Evolutionary conservation across 2,888 invertebrate species (phyloP), one percentile per base, ranked within the genome.

Genomic region (Scaptomyza caliginosa): DNA sequence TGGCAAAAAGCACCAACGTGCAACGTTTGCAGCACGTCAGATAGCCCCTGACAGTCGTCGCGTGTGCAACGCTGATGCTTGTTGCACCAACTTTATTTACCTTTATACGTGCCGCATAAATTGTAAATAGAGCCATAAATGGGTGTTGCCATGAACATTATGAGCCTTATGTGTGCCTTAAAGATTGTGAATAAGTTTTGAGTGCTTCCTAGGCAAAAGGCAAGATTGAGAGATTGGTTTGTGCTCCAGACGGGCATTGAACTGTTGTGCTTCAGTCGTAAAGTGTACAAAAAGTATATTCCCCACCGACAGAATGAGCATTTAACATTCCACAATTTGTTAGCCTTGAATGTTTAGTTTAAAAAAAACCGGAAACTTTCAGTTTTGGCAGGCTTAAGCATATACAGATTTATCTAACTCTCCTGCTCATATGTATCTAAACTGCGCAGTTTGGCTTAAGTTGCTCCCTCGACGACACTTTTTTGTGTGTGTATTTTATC

Each of bases 391-490:
- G 50, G 28, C 48, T 26, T 7, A 55, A 26, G 5, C 40, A 48
- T 26, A 13, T 13, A n/a, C 24, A 49, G 45, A 46, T 51, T 43
- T 45, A 54, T 48, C 21, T 19, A 11, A 39, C 23, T 40, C 17
- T 17, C 30, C 36, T 19, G 13, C 36, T 19, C 38, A 59, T 36
- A 45, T 63, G 57, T 70, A 67, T 58, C 68, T 62, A 67, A 69
- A 52, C 62, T 56, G 67, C 73, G 70, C 75, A 67, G 68, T 68
- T 78, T 69, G 46, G 51, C 40, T 55, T 19, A 71, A 83, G 83
- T 79, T 81, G 86, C 77, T 83, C 83, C 83, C 86, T 45, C 45
- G 84, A 56, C 71, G 81, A 83, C 84, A 78, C 84, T 86, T 83
- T 85, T 82, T 68, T 26, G 26, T 34, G 4, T 16, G 34, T 34